A percentile compares a stretch with the other conserved stretches of the same genome.
Evolutionary conservation across 2,797 vertebrate genomes (phyloP).

Genomic region (Diplodus sargus): DNA sequence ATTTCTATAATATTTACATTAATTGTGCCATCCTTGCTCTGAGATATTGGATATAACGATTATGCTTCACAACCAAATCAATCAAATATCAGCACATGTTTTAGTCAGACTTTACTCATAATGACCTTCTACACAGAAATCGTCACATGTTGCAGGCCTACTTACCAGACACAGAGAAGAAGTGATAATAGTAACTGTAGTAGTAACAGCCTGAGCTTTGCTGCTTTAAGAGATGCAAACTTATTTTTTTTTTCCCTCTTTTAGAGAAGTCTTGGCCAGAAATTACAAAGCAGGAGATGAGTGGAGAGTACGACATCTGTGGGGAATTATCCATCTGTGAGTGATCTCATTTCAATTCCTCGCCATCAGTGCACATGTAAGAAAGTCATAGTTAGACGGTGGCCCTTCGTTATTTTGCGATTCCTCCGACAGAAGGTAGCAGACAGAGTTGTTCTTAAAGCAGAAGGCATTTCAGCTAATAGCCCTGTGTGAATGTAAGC

Average conservation of each 20-base stretch:
- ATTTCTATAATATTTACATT: too few species aligned
- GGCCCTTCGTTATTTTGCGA: constrained; percentile 54
- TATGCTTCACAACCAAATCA: too few species aligned
- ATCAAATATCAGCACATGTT: not conserved
- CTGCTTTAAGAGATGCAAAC: constrained; percentile 51
- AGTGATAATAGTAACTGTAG: constrained; percentile 9
- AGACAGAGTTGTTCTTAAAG: constrained; percentile 62
- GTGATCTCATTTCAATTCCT: constrained; percentile 66
- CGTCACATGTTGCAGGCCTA: not conserved
- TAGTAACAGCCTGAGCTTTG: constrained; percentile 20
- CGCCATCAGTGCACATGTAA: constrained; percentile 59
- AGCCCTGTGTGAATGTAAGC: constrained; percentile 71
- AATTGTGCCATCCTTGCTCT: too few species aligned
- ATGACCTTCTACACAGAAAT: constrained; percentile 2
- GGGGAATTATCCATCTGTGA: constrained; percentile 71
- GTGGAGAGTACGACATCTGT: constrained; percentile 62
- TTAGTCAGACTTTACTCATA: not conserved
- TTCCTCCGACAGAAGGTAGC: constrained; percentile 70
- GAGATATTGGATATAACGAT: too few species aligned
- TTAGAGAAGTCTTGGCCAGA: constrained; percentile 51
- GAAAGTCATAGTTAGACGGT: constrained; percentile 66
- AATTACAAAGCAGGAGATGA: constrained; percentile 62
- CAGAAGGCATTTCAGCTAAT: constrained; percentile 73
- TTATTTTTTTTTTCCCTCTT: constrained; percentile 22
- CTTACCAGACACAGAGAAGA: constrained; percentile 1